These are phyloP conservation scores for Tineola bisselliella DNA, from an alignment of 2,888 invertebrate species.

Conservation along the genomic window DNA sequence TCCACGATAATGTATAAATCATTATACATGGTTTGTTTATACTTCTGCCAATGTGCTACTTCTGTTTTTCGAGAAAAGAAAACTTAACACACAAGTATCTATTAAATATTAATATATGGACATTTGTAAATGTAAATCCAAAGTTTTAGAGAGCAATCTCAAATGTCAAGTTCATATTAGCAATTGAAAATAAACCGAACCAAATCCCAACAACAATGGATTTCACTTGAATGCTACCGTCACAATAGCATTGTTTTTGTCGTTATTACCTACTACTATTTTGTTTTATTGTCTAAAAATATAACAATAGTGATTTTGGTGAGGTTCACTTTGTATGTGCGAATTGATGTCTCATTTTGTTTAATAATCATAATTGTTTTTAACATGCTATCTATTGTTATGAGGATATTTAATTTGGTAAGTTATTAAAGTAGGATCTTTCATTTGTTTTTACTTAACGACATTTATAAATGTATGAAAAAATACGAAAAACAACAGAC, in stretches of 20 bases:
- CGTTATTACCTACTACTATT: constrained; percentile 14
- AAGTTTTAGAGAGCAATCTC: background rate
- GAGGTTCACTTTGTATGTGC: background rate
- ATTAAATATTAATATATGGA: too few relatives aligned
- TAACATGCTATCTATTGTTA: background rate
- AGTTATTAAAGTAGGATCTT: constrained; percentile 24
- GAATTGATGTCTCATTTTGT: background rate
- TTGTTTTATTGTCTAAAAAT: constrained; percentile 23
- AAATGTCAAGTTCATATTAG: constrained; percentile 42
- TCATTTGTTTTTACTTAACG: too few relatives aligned
- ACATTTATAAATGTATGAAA: too few relatives aligned
- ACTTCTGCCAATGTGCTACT: too few relatives aligned
- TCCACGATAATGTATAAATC: too few relatives aligned
- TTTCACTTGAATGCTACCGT: constrained; percentile 24
- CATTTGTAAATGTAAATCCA: too few relatives aligned
- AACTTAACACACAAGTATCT: too few relatives aligned
- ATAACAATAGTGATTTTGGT: constrained; percentile 29
- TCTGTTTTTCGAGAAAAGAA: too few relatives aligned
- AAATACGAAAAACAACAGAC: too few relatives aligned
- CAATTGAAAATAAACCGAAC: constrained; percentile 22
- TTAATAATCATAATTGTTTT: background rate
- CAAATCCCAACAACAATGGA: constrained; percentile 29
- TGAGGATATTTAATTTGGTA: constrained; percentile 28
- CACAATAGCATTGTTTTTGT: constrained; percentile 35
- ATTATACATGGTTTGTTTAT: too few relatives aligned